Conservation (phyloP, 2,113 vertebrate genomes). For the Xenotilapia flavipinnis region DNA sequence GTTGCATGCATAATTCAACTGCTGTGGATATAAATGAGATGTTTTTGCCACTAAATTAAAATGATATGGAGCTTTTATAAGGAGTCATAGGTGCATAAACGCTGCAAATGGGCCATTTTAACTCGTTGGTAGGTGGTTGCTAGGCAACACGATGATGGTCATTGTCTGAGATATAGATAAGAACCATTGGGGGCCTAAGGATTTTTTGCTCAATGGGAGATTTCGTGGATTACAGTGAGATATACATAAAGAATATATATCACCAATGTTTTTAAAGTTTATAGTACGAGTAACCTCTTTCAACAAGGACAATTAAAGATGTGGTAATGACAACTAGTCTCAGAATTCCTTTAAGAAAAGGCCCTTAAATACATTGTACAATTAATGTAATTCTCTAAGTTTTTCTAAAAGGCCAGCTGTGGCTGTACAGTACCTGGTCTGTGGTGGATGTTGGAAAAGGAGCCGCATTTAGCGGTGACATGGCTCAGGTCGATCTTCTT, state of each 20-base stretch:
- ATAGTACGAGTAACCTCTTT: neutral
- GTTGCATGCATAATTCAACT: neutral
- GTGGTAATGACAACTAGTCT: neutral
- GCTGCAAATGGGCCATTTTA: neutral
- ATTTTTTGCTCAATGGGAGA: neutral
- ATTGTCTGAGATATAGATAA: neutral
- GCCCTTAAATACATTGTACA: neutral
- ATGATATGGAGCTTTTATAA: rapidly evolving
- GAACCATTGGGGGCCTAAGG: neutral
- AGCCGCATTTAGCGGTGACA: constrained; percentile 89
- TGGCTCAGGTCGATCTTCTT: constrained; percentile 96
- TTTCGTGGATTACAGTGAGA: neutral
- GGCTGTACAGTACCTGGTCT: constrained; percentile 78
- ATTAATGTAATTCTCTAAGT: neutral
- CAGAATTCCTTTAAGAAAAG: neutral
- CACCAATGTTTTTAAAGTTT: neutral
- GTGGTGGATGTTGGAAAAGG: constrained; percentile 89
- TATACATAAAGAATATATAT: neutral
- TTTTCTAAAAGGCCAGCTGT: neutral
- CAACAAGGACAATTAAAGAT: neutral
- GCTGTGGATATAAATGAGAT: neutral
- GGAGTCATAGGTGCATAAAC: neutral
- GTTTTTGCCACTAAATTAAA: neutral
- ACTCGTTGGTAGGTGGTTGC: neutral
- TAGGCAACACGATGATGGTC: neutral